Percentiles rank a stretch among this genome's conserved stretches.
phyloP scores from a whole-genome alignment of 2,888 invertebrate species.

The Aleiodes testaceus region DNA sequence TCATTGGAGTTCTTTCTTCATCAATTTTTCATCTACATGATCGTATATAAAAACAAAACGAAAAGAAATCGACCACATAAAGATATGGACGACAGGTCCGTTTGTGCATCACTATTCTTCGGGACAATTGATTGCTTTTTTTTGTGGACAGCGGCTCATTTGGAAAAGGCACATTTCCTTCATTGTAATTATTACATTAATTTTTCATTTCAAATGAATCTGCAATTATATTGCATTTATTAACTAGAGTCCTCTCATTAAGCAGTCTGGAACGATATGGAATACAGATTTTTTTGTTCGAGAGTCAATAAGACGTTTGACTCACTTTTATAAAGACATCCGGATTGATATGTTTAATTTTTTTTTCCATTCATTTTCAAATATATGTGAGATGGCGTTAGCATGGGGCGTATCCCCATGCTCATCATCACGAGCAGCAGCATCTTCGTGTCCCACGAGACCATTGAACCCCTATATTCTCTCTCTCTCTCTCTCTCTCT shows the following conservation, averaged over 20 bases:
- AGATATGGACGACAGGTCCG: neutral
- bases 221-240: constrained; percentile 7
- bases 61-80: neutral
- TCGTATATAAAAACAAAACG: neutral
- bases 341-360: constrained; percentile 25
- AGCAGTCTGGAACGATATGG: constrained; percentile 20
- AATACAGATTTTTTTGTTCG: constrained; percentile 9
- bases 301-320: neutral
- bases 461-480: constrained; percentile 37
- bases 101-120: neutral
- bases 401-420: constrained; percentile 39
- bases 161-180: constrained; percentile 51
- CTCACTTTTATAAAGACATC: neutral
- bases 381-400: constrained; percentile 16
- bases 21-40: constrained; percentile 41
- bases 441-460: constrained; percentile 44
- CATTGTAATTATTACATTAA: constrained; percentile 17
- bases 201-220: constrained; percentile 7
- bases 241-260: neutral
- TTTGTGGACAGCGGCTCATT: constrained; percentile 38
- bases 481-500: constrained; percentile 32
- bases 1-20: constrained; percentile 63
- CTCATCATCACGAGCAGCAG: constrained; percentile 39
- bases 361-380: neutral
- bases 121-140: constrained; percentile 10